These are phyloP conservation scores for Pituophis catenifer DNA, from an alignment of 2,113 vertebrate species.

Conservation along the genomic window DNA sequence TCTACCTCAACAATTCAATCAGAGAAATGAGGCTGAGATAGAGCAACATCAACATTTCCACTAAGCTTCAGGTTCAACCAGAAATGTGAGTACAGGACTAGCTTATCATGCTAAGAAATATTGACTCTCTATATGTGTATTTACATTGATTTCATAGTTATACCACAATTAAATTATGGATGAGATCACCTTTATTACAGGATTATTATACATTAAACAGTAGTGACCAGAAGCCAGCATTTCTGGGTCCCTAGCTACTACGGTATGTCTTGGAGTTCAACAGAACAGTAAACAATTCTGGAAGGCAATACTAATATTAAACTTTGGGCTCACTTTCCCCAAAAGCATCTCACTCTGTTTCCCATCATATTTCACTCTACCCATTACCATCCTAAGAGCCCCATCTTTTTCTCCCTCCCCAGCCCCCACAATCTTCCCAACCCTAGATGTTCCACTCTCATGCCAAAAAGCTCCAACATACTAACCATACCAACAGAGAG, in stretches of 20 bases:
- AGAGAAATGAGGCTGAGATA: neutral
- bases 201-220: neutral
- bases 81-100: neutral
- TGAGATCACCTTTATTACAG: neutral
- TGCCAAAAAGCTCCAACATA: neutral
- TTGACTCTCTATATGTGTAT: neutral
- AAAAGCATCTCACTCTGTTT: neutral
- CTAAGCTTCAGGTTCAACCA: neutral
- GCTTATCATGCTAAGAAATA: neutral
- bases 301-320: neutral
- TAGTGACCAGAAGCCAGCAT: neutral
- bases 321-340: neutral
- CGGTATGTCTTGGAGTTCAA: neutral
- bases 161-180: neutral
- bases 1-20: neutral
- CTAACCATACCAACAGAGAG: neutral
- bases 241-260: neutral
- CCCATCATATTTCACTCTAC: neutral
- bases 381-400: neutral
- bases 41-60: neutral
- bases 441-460: neutral
- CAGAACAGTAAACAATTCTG: neutral
- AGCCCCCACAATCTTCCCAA: neutral
- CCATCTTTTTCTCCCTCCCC: neutral
- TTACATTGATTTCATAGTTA: neutral